Percentiles rank a stretch among this genome's conserved stretches.
Evolutionary conservation across 1,140 invertebrate species (phyloP).

Genomic region (Prorops nasuta): DNA sequence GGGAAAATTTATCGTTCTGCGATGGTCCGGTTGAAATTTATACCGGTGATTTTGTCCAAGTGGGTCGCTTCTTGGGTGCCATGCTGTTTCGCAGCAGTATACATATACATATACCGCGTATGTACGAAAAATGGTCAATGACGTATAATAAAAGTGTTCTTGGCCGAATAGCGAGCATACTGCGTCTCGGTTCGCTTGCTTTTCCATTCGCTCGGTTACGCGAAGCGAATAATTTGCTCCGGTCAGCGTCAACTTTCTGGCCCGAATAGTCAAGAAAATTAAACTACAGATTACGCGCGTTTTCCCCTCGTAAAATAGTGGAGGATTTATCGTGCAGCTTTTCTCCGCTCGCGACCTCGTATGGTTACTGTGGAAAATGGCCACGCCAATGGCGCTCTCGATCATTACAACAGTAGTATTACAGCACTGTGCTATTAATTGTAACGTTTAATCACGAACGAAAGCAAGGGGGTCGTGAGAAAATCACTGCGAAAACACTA

Average conservation of each 20-base stretch:
- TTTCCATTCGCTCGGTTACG: background rate
- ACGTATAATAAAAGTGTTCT: background rate
- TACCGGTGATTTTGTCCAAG: background rate
- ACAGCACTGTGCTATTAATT: background rate
- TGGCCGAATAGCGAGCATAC: background rate
- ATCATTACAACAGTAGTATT: background rate
- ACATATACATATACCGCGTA: background rate
- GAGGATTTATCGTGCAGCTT: background rate
- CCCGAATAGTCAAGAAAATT: background rate
- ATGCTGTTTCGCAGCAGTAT: background rate
- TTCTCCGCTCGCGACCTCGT: background rate
- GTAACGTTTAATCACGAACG: too few relatives aligned
- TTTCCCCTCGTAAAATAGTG: background rate
- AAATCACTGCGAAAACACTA: too few relatives aligned
- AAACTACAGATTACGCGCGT: background rate
- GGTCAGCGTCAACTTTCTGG: background rate
- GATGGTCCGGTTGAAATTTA: background rate
- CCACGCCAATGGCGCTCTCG: background rate
- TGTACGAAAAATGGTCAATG: background rate
- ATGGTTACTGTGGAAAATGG: background rate
- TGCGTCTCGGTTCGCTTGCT: background rate
- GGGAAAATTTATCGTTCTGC: background rate
- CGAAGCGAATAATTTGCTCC: background rate
- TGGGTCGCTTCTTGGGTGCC: background rate
- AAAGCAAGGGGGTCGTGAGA: too few relatives aligned